Conservation (phyloP, 2,797 vertebrate genomes). For the Macrochelys suwanniensis region DNA sequence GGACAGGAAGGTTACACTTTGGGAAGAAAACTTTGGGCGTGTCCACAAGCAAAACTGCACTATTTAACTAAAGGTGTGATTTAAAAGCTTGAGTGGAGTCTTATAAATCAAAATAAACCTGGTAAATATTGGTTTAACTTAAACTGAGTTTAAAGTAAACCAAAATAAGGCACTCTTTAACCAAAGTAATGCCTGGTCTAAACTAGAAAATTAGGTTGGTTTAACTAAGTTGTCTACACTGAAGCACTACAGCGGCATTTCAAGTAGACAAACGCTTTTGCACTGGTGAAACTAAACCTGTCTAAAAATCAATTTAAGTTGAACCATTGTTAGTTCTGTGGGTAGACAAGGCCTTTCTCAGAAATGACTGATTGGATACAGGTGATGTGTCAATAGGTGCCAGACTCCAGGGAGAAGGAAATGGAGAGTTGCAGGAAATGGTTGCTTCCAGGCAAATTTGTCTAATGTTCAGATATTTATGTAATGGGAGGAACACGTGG, state of each 20-base stretch:
- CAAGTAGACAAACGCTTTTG: neutral
- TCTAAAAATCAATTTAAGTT: slow-evolving; percentile 29
- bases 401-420: slow-evolving; percentile 16
- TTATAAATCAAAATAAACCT: slow-evolving; percentile 33
- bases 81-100: slow-evolving; percentile 3
- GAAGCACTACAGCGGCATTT: neutral
- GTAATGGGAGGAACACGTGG: neutral
- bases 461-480: neutral
- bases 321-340: neutral
- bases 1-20: neutral
- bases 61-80: slow-evolving; percentile 8
- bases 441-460: neutral
- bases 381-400: neutral
- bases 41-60: neutral
- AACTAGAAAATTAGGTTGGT: neutral
- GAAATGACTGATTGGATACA: slow-evolving; percentile 25
- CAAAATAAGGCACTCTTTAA: neutral
- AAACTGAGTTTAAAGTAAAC: slow-evolving; percentile 22
- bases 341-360: slow-evolving; percentile 17
- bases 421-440: neutral
- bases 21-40: neutral
- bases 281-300: slow-evolving; percentile 16
- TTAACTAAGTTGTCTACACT: neutral
- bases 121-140: slow-evolving; percentile 23
- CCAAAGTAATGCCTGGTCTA: neutral